These are phyloP conservation scores for Takifugu bimaculatus DNA, from an alignment of 2,113 vertebrate species.

Conservation along the genomic window DNA sequence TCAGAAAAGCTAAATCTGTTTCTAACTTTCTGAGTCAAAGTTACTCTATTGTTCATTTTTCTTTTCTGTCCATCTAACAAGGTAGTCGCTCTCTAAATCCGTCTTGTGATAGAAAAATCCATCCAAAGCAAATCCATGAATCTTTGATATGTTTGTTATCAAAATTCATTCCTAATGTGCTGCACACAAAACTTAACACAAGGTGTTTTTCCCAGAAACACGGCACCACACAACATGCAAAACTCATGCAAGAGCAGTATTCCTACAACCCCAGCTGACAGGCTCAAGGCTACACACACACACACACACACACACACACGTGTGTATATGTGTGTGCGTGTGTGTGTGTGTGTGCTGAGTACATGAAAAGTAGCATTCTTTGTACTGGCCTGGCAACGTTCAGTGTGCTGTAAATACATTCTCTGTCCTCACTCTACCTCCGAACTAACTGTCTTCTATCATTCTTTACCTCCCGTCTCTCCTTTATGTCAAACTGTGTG, in stretches of 20 bases:
- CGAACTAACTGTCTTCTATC: constrained; percentile 25
- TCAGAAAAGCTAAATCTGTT: constrained; percentile 54
- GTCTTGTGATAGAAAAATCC: constrained; percentile 21
- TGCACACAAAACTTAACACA: neutral
- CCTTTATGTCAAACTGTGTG: constrained; percentile 58
- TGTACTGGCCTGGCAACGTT: constrained; percentile 72
- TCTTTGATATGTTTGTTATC: constrained; percentile 16
- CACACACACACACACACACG: constrained; percentile 42
- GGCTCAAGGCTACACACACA: constrained; percentile 73
- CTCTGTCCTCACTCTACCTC: constrained; percentile 38
- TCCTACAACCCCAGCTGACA: constrained; percentile 53
- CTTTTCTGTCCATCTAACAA: constrained; percentile 17
- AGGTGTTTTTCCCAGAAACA: constrained; percentile 6
- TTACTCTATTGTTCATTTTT: constrained; percentile 5
- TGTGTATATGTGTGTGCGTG: constrained; percentile 54
- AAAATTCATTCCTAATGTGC: constrained; percentile 17
- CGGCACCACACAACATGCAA: constrained; percentile 29
- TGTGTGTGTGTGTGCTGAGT: constrained; percentile 3
- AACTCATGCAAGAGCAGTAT: constrained; percentile 44
- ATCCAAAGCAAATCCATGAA: constrained; percentile 24
- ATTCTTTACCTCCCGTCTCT: constrained; percentile 38
- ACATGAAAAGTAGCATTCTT: constrained; percentile 63
- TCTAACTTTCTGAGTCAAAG: constrained; percentile 42
- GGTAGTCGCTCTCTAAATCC: constrained; percentile 12
- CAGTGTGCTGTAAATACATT: constrained; percentile 79